Evolutionary conservation across 2,888 invertebrate genomes (phyloP).

Genomic region (Plebejus anna): DNA sequence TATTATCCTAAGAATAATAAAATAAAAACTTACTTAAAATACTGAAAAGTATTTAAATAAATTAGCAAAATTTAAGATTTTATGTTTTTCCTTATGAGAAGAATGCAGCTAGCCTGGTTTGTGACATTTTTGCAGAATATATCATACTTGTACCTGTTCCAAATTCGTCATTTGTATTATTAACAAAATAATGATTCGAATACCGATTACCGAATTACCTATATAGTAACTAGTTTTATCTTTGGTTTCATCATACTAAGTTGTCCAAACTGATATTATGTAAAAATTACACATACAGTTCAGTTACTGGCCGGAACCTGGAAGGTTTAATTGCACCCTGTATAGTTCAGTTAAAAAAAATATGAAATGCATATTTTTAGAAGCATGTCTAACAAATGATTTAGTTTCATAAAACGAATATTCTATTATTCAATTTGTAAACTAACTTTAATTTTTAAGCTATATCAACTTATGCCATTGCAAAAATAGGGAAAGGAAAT

Average conservation of each 20-base stretch:
- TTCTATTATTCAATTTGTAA: neutral
- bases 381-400: neutral
- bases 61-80: neutral
- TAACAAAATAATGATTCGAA: neutral
- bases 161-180: neutral
- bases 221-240: too few species aligned
- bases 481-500: slow-evolving; percentile 60
- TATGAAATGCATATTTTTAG: neutral
- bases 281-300: too few species aligned
- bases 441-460: neutral
- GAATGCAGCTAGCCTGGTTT: neutral
- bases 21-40: neutral
- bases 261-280: too few species aligned
- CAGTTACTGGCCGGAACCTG: too few species aligned
- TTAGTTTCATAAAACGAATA: neutral
- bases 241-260: too few species aligned
- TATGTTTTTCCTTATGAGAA: neutral
- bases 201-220: neutral
- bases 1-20: neutral
- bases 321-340: too few species aligned
- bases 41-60: neutral
- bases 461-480: slow-evolving; percentile 26
- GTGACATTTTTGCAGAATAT: slow-evolving; percentile 10
- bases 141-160: neutral
- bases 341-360: too few species aligned